Base-by-base conservation (phyloP, 2,888 invertebrate genomes). In the Neocrepidodera transversa region DNA sequence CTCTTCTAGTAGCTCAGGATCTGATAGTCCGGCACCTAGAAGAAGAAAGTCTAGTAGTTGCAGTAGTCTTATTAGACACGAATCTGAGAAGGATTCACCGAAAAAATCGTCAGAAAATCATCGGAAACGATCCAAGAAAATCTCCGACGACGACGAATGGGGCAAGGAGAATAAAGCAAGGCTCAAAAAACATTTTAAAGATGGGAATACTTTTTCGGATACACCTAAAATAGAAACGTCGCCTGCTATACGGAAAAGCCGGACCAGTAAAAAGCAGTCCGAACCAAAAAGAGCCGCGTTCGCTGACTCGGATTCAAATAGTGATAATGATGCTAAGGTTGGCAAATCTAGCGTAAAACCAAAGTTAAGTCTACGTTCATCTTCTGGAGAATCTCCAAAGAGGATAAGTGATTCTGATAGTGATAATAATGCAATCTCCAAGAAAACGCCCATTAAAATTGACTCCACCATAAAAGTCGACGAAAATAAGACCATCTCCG, bases 401-500 rank as follows among this genome's bases (percentile, higher is more conserved):
- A 57, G 56, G 14, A 58, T 69, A 48, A 70, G 69, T 42, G 68
- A 70, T 56, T 73, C 72, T 17, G 72, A 73, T 40, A 72, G 68
- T 59, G 72, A 74, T 43, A 59, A 43, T 36, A 62, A 63, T 1
- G 36, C 50, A 1, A 38, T 51, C 5, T 26, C 54, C 8, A 42
- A 64, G 14, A 69, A 67, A 56, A 58, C 58, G 17, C 62, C 58
- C 8, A 30, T 47, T 7, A 69, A 69, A 47, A 63, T 70, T 1
- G 73, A 73, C 45, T 74, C 74, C 45, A 71, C 74, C 1, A 71
- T 75, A 68, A 69, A 84, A 78, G 73, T 78, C 59, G 67, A 83
- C 73, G 68, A 78, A 70, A 80, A 80, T n/a, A 84, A 84, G 49
- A 76, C 81, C 8, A 82, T 84, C 1, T 83, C 85, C 59, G 89